Evolutionary conservation across 1,140 invertebrate species (phyloP).

Genomic region (Dolichoris vasculosae): DNA sequence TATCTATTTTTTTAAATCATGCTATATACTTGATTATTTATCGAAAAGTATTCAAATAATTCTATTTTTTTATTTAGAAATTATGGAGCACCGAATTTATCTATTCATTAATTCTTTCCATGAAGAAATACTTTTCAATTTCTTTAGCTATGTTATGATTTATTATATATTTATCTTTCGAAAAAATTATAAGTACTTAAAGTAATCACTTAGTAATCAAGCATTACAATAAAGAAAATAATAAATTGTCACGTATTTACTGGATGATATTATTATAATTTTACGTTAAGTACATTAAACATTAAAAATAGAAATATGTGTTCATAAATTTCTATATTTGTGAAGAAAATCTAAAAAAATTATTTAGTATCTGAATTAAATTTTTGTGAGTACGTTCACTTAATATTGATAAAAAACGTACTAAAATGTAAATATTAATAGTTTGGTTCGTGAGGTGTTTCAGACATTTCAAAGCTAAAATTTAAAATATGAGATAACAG

Average conservation of each 20-base stretch:
- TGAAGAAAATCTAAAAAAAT: constrained; percentile 17
- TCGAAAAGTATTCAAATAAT: constrained; percentile 8
- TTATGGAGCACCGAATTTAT: constrained; percentile 9
- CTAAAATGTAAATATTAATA: constrained; percentile 21
- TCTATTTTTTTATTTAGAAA: constrained; percentile 18
- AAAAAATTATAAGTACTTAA: constrained; percentile 48
- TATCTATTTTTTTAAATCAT: not conserved
- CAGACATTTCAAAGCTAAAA: constrained; percentile 1
- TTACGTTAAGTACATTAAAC: constrained; percentile 52
- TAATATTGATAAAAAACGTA: constrained; percentile 50
- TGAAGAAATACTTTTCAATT: not conserved
- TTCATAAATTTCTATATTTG: constrained; percentile 32
- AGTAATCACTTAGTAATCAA: constrained; percentile 20
- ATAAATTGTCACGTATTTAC: constrained; percentile 32
- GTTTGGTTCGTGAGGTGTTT: constrained; percentile 40
- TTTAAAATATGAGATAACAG: constrained; percentile 10
- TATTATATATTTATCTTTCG: constrained; percentile 32
- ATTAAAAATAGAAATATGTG: constrained; percentile 48
- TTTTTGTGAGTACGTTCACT: constrained; percentile 48
- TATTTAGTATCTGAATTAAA: constrained; percentile 13
- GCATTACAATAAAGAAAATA: constrained; percentile 48
- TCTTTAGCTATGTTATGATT: constrained; percentile 10
- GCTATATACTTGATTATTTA: not conserved
- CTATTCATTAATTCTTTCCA: not conserved
- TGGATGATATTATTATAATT: constrained; percentile 41